Conservation (phyloP, 2,113 vertebrate species). For the Epinephelus lanceolatus region DNA sequence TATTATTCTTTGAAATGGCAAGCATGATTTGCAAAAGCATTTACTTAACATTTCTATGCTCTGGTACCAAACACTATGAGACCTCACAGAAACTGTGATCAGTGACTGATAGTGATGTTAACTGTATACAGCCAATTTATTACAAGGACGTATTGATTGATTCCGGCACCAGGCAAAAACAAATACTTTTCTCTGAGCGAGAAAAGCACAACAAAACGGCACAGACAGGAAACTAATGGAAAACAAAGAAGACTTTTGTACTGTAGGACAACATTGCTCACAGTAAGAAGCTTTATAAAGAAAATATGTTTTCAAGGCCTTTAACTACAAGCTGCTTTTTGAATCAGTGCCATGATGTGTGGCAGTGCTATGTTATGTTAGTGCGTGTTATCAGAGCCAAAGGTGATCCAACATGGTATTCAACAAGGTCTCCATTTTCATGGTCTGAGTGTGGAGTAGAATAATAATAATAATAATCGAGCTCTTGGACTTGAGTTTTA, state of each 20-base stretch:
- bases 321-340: constrained; percentile 28
- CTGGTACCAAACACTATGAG: background rate
- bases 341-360: background rate
- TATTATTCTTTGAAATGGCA: background rate
- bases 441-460: constrained; percentile 3
- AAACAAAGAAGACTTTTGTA: background rate
- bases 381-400: constrained; percentile 14
- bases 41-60: background rate
- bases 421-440: constrained; percentile 37
- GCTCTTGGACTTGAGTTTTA: constrained; percentile 41
- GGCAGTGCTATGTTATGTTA: constrained; percentile 1
- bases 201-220: background rate
- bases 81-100: background rate
- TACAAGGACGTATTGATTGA: background rate
- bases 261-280: background rate
- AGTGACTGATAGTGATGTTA: background rate
- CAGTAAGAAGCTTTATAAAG: constrained; percentile 3
- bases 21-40: background rate
- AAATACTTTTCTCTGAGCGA: background rate
- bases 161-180: background rate
- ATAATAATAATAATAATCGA: constrained; percentile 46
- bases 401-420: constrained; percentile 23
- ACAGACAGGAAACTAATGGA: background rate
- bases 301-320: constrained; percentile 5
- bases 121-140: constrained; percentile 3